Evolutionary conservation across 1,140 invertebrate genomes (phyloP), one percentile per base, ranked within the genome.

Genomic region (Stegodyphus mimosarum): DNA sequence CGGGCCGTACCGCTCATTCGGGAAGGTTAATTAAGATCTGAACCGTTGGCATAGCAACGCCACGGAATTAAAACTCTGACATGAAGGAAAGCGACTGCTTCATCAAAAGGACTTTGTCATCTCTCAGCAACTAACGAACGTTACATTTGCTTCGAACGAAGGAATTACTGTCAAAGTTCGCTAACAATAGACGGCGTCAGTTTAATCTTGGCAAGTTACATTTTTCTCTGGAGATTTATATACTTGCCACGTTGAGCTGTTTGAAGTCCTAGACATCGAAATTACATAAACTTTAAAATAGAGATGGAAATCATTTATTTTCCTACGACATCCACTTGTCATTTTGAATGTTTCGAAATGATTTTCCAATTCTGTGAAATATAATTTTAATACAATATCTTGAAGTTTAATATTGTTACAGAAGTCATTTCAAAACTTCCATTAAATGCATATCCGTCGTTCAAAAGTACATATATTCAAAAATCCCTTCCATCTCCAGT

Each of bases 11-110:
- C 13, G 7, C 74, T 67, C 55, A 76, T 76, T 76, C 74, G 48
- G 74, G 60, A 48, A 76, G 74, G 74, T 76, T 76, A 76, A 76
- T 76, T 76, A 76, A 76, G 74, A 76, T 64, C 74, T n/a, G 74
- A 63, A 11, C 33, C 13, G 74, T 76, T 49, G 33, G 55, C 60
- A 76, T 76, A 60, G 74, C n/a, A 49, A 76, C 74, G 48, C 74
- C 74, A 76, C 74, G 60, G 74, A 76, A 76, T 76, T 76, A 76
- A 76, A 76, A 76, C 74, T 76, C 60, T 76, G 55, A 50, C 74
- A 76, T 55, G 74, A 76, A 76, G 74, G 55, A 76, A 64, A 60
- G 33, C 55, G 48, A 60, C 18, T 66, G 60, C 74, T 60, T 64
- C 74, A 66, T 63, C 74, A 76, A 76, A 76, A 60, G 51, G 74